Base-by-base conservation (phyloP, 1,140 invertebrate species). In the Colletes latitarsis region DNA sequence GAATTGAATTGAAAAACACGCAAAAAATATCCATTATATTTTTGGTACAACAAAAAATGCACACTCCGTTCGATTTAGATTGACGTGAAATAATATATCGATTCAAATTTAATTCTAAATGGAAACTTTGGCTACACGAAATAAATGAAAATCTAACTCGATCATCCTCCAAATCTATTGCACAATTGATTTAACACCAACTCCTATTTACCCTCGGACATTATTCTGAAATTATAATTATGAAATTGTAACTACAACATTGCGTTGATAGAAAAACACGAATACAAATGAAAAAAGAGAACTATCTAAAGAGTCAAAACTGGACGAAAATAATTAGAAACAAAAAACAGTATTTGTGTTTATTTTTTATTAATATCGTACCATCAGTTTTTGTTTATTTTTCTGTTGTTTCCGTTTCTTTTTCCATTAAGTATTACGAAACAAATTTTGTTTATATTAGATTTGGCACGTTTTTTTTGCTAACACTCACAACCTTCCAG, bases 401-500 rank as follows among this genome's bases (percentile, higher is more conserved):
- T 19, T 14, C 9, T 52, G 30, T 74, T 49, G 4, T n/a, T 14
- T 62, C 21, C 15, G 19, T 30, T 39, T 64, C 57, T 14, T 14
- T 52, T 74, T 39, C 4, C n/a, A 19, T 53, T 53, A 4, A 19
- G 14, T 53, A 30, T 63, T 57, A 46, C 6, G 21, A 21, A 75
- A 75, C 30, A 64, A 19, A 55, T 66, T 82, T 66, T 49, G 79
- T 74, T 74, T 74, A 10, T 12, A 2, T 81, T 84, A 55, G 81
- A 87, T 92, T 69, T 76, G 82, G 69, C 66, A 12, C 86, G 91
- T 92, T 89, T 88, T 92, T 88, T 91, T 93, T 91, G 92, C 90
- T 93, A 92, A 93, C 90, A 77, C 92, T 93, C 92, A 93, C 92
- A 93, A 89, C 90, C 86, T 93, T 93, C 88, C 82, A 93, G 92